These are phyloP conservation scores for Oxyruncus cristatus DNA, from an alignment of 2,113 vertebrate species.

Conservation along the genomic window DNA sequence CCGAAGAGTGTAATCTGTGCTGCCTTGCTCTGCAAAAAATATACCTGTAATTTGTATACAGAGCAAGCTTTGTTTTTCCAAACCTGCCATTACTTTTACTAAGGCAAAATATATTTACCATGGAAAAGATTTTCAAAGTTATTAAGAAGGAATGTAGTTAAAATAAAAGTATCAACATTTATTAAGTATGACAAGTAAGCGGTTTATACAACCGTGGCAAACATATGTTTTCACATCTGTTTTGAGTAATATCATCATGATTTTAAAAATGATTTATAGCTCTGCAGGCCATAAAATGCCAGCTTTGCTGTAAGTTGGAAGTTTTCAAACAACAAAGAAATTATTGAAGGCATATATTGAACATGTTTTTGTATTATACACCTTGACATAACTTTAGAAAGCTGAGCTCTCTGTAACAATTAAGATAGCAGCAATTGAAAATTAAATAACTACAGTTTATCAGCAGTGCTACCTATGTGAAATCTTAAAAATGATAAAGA, in stretches of 20 bases:
- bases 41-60: neutral
- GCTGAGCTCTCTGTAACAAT: neutral
- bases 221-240: conserved; percentile 82
- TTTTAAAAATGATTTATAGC: conserved; percentile 79
- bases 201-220: conserved; percentile 69
- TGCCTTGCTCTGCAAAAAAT: neutral
- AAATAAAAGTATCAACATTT: conserved; percentile 69
- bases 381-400: neutral
- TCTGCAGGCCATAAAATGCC: conserved; percentile 70
- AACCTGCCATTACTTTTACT: conserved; percentile 11
- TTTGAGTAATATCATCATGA: conserved; percentile 80
- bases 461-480: neutral
- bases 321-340: conserved; percentile 66
- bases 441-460: neutral
- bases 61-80: neutral
- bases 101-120: conserved; percentile 45
- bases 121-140: conserved; percentile 64
- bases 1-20: neutral
- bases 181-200: conserved; percentile 77
- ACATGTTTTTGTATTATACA: neutral
- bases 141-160: conserved; percentile 63
- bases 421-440: neutral
- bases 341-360: conserved; percentile 54
- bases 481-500: neutral
- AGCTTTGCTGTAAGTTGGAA: conserved; percentile 65